Percentiles rank a stretch among this genome's conserved stretches.
phyloP scores from a whole-genome alignment of 2,113 vertebrate species.

The Garra rufa region DNA sequence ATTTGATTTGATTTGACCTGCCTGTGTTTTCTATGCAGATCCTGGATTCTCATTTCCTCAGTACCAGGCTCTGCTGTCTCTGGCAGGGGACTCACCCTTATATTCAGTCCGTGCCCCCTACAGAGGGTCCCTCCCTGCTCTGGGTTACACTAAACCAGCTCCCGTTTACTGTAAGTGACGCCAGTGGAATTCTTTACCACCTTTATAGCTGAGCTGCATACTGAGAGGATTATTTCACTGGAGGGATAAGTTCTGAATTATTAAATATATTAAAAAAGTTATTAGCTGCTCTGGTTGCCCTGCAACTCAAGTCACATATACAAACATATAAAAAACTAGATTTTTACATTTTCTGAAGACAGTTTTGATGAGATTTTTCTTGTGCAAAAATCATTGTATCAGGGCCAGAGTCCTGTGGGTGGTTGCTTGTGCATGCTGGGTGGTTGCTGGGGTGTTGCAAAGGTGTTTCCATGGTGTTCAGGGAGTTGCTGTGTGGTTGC shows the following conservation, averaged over 20 bases:
- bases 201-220: not conserved
- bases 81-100: not conserved
- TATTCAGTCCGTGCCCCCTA: not conserved
- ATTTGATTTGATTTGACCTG: not conserved
- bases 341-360: too few relatives aligned
- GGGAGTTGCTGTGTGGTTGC: too few relatives aligned
- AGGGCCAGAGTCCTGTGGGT: too few relatives aligned
- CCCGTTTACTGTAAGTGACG: not conserved
- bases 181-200: not conserved
- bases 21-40: not conserved
- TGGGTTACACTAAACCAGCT: not conserved
- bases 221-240: not conserved
- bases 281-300: not conserved
- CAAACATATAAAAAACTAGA: too few relatives aligned
- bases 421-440: too few relatives aligned
- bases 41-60: slow-evolving; percentile 7
- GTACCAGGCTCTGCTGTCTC: not conserved
- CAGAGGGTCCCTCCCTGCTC: not conserved
- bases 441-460: too few relatives aligned
- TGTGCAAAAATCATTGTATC: too few relatives aligned
- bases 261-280: not conserved
- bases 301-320: not conserved
- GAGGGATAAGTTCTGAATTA: not conserved
- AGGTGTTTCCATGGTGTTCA: too few relatives aligned
- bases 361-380: too few relatives aligned